These are phyloP conservation scores for Tetrao urogallus DNA, from an alignment of 2,113 vertebrate species.

Conservation along the genomic window DNA sequence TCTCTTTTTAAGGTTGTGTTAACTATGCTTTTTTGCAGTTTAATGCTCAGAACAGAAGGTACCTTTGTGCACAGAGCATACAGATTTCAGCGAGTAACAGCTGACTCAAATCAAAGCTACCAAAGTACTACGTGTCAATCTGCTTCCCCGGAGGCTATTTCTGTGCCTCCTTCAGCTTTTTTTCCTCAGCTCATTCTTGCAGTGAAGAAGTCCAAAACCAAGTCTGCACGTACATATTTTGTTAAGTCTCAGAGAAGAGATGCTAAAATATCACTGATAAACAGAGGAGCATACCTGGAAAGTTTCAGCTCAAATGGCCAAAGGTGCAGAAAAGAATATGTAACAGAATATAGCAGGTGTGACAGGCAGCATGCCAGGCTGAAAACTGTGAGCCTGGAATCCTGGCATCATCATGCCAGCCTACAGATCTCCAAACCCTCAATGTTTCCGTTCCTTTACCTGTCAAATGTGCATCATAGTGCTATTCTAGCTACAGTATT, in stretches of 20 bases:
- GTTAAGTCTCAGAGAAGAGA: neutral
- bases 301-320: slow-evolving; percentile 2
- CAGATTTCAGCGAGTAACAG: neutral
- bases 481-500: neutral
- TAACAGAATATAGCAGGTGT: neutral
- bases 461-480: neutral
- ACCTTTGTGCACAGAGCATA: neutral
- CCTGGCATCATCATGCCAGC: neutral
- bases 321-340: neutral
- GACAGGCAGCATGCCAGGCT: neutral
- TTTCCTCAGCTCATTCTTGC: neutral
- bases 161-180: slow-evolving; percentile 2
- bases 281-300: slow-evolving; percentile 6
- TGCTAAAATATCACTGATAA: slow-evolving; percentile 25
- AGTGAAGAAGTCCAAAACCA: neutral
- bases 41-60: slow-evolving; percentile 15
- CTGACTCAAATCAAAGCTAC: slow-evolving; percentile 42
- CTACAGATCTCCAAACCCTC: neutral
- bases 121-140: neutral
- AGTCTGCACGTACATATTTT: neutral
- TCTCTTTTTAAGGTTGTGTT: neutral
- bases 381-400: neutral
- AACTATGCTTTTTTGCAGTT: neutral
- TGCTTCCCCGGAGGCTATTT: slow-evolving; percentile 14
- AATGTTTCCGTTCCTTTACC: neutral